Conservation (phyloP, 2,888 invertebrate genomes). For the Ormyrus pomaceus region DNA sequence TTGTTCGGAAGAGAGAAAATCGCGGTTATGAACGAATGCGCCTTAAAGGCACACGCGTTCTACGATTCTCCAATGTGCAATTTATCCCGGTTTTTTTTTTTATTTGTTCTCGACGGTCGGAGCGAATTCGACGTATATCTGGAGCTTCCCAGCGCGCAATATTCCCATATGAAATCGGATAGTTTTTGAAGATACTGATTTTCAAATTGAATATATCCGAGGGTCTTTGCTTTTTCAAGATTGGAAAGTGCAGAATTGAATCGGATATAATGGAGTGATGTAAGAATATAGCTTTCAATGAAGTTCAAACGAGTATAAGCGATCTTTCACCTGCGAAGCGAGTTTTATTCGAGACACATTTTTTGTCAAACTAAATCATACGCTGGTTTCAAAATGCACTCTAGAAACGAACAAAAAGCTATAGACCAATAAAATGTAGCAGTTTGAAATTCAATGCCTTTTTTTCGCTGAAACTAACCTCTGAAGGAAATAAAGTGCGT, state of each 20-base stretch:
- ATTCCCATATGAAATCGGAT: too few relatives aligned
- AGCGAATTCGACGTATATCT: neutral
- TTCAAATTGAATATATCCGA: neutral
- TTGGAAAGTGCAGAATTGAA: too few relatives aligned
- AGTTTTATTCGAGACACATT: too few relatives aligned
- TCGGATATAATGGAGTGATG: too few relatives aligned
- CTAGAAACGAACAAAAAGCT: neutral
- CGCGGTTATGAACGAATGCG: neutral
- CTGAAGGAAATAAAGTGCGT: neutral
- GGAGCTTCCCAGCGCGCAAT: neutral
- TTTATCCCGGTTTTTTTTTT: neutral
- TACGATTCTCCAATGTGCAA: conserved; percentile 4
- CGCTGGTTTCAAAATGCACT: neutral
- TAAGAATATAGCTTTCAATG: too few relatives aligned
- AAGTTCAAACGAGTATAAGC: too few relatives aligned
- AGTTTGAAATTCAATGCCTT: conserved; percentile 6
- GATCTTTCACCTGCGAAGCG: too few relatives aligned
- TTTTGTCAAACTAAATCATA: too few relatives aligned
- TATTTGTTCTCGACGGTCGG: neutral
- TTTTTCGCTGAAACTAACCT: neutral
- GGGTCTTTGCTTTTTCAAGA: neutral
- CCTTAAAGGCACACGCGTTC: neutral
- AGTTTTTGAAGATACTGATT: neutral
- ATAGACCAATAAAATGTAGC: neutral
- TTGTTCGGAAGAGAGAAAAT: neutral